Percentiles rank a stretch among this genome's conserved stretches.
Conservation (phyloP, 1,140 invertebrate genomes). For the Anastrepha obliqua region DNA sequence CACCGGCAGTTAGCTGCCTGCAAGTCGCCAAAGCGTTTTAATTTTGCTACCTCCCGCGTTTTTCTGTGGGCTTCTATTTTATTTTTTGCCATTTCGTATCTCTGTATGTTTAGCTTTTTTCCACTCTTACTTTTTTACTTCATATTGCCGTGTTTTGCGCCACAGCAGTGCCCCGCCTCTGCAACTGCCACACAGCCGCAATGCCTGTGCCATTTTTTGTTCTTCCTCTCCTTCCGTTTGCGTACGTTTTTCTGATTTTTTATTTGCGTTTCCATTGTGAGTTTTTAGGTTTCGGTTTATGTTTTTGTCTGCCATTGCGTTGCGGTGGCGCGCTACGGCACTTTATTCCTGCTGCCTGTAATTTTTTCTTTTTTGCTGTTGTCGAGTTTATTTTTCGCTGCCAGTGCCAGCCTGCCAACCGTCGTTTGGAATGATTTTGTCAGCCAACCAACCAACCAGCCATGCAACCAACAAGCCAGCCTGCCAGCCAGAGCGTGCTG, state of each 20-base stretch:
- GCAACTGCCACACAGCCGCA: neutral
- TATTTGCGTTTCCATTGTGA: conserved; percentile 20
- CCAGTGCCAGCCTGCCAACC: conserved; percentile 40
- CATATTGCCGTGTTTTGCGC: neutral
- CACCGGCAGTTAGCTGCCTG: neutral
- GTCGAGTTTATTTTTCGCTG: conserved; percentile 33
- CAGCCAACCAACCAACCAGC: conserved; percentile 41
- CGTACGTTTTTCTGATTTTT: conserved; percentile 32
- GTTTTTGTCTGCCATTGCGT: conserved; percentile 39
- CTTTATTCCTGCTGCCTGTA: conserved; percentile 2
- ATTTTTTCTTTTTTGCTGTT: neutral
- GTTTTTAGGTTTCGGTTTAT: conserved; percentile 13
- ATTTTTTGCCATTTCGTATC: neutral
- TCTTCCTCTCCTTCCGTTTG: neutral
- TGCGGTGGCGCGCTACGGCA: conserved; percentile 43
- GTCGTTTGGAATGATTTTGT: conserved; percentile 47
- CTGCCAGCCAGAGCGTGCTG: conserved; percentile 15
- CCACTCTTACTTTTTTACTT: neutral
- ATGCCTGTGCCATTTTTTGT: neutral
- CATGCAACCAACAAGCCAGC: conserved; percentile 31
- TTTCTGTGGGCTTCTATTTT: neutral
- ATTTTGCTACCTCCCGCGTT: conserved; percentile 33
- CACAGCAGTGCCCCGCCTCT: neutral
- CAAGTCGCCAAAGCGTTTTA: conserved; percentile 35
- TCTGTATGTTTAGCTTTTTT: neutral